A percentile compares a stretch with the other conserved stretches of the same genome.
Conservation (phyloP, 2,888 invertebrate genomes). For the Polyploca ridens region DNA sequence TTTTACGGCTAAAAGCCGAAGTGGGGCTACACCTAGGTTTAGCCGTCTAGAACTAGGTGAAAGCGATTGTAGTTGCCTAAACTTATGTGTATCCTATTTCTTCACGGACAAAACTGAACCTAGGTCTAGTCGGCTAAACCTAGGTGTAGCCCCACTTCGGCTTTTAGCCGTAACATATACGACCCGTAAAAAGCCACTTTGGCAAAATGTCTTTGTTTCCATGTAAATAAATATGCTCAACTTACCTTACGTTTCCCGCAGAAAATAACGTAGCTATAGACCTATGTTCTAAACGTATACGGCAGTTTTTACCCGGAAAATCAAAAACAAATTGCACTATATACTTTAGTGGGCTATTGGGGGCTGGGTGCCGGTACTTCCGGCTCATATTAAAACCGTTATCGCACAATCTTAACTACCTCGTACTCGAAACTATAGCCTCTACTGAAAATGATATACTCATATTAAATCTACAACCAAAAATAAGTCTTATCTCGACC, state of each 20-base stretch:
- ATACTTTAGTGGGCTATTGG: slow-evolving; percentile 62
- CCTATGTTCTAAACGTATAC: slow-evolving; percentile 21
- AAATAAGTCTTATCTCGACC: slow-evolving; percentile 49
- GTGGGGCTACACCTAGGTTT: too few relatives aligned
- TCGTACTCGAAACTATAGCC: slow-evolving; percentile 78
- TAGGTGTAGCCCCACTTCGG: too few relatives aligned
- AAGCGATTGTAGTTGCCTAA: too few relatives aligned
- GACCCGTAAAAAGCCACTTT: too few relatives aligned
- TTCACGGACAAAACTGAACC: too few relatives aligned
- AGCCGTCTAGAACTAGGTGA: too few relatives aligned
- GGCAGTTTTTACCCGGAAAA: slow-evolving; percentile 43
- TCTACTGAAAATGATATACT: slow-evolving; percentile 77
- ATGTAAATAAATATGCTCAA: neutral
- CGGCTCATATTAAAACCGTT: slow-evolving; percentile 82
- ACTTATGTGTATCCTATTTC: too few relatives aligned
- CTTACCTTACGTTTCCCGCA: neutral
- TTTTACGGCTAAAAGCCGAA: too few relatives aligned
- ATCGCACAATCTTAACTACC: slow-evolving; percentile 81
- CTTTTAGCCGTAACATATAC: too few relatives aligned
- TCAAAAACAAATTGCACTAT: slow-evolving; percentile 68
- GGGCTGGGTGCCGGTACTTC: slow-evolving; percentile 65
- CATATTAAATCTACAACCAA: slow-evolving; percentile 46
- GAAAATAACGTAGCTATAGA: neutral
- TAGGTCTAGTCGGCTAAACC: too few relatives aligned
- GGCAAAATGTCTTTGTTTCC: too few relatives aligned